Conservation (phyloP, 2,113 vertebrate species). For the Rhizomys pruinosus region DNA sequence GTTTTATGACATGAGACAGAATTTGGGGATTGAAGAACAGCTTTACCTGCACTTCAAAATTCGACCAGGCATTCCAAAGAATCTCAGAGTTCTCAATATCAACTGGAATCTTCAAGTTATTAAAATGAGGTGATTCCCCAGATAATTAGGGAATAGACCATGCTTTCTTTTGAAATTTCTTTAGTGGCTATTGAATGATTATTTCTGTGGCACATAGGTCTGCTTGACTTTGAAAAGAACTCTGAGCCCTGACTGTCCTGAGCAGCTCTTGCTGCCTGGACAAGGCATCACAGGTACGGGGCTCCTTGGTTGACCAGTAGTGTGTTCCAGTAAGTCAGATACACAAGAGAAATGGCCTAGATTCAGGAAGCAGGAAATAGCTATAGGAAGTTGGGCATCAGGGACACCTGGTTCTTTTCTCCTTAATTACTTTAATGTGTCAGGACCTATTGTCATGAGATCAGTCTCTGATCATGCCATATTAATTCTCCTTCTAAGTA, state of each 20-base stretch:
- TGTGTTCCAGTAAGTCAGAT: neutral
- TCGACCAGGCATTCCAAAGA: neutral
- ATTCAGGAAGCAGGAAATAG: neutral
- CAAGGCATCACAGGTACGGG: neutral
- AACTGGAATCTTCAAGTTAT: neutral
- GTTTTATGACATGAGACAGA: neutral
- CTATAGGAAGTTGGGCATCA: neutral
- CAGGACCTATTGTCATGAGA: conserved; percentile 69
- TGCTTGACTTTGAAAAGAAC: neutral
- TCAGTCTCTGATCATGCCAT: conserved; percentile 65
- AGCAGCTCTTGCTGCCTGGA: neutral
- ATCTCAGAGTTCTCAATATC: neutral
- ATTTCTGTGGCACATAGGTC: neutral
- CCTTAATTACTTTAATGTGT: conserved; percentile 77
- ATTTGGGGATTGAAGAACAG: neutral
- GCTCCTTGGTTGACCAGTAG: neutral
- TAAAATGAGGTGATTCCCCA: neutral
- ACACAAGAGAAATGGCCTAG: neutral
- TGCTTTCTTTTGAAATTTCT: neutral
- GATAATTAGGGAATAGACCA: neutral
- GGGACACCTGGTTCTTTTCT: conserved; percentile 47
- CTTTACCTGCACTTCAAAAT: neutral
- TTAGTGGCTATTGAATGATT: neutral
- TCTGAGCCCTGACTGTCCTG: no score
- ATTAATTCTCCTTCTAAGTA: conserved; percentile 44